These are phyloP conservation scores for Ectropis crepuscularia DNA, from an alignment of 2,888 invertebrate species.

Conservation along the genomic window DNA sequence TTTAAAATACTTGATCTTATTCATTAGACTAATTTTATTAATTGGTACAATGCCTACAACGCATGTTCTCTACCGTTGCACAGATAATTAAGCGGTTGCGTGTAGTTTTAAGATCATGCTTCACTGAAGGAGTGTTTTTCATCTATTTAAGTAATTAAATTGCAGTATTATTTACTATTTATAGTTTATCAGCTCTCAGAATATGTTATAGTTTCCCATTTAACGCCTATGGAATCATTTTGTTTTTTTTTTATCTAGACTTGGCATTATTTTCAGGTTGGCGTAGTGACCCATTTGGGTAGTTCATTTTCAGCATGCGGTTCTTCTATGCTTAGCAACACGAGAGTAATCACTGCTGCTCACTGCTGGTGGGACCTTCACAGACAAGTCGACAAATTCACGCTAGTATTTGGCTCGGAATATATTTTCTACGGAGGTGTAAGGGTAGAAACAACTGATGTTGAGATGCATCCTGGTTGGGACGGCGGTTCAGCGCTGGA, in stretches of 20 bases:
- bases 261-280: conserved; percentile 35
- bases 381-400: conserved; percentile 21
- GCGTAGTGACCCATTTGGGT: conserved; percentile 41
- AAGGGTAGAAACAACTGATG: conserved; percentile 35
- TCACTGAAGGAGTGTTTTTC: too few species aligned
- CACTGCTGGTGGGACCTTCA: conserved; percentile 48
- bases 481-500: conserved; percentile 27
- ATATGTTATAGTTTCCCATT: too few species aligned
- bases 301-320: conserved; percentile 45
- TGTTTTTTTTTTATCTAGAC: background rate
- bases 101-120: too few species aligned
- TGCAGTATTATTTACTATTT: too few species aligned
- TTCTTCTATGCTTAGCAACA: conserved; percentile 41
- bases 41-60: too few species aligned
- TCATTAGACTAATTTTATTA: too few species aligned
- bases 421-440: conserved; percentile 45
- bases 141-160: too few species aligned
- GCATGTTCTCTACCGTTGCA: too few species aligned
- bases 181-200: too few species aligned
- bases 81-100: too few species aligned
- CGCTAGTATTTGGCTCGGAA: conserved; percentile 42
- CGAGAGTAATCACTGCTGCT: conserved; percentile 44
- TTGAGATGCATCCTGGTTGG: conserved; percentile 45
- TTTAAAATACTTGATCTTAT: too few species aligned
- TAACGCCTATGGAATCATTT: too few species aligned